phyloP scores from a whole-genome alignment of 1,140 invertebrate genomes.

The Agrilus planipennis region DNA sequence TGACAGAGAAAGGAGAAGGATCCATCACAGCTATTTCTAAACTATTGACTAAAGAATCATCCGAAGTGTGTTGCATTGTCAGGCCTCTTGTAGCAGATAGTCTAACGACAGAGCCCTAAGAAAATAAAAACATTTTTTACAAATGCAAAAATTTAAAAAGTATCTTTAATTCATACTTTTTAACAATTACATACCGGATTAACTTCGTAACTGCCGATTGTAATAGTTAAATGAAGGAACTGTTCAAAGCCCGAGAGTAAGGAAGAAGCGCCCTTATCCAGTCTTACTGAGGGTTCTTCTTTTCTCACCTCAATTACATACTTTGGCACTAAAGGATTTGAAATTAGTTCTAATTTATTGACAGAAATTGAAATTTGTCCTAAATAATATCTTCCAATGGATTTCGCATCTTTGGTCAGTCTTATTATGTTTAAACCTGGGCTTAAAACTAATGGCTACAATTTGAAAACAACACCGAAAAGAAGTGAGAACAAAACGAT shows the following conservation, averaged over 20 bases:
- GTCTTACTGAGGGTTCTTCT: slow-evolving; percentile 39
- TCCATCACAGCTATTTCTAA: slow-evolving; percentile 49
- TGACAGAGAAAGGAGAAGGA: slow-evolving; percentile 56
- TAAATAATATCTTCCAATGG: slow-evolving; percentile 46
- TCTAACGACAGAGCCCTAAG: slow-evolving; percentile 39
- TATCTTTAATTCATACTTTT: not conserved
- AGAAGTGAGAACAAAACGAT: no score
- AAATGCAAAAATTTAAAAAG: slow-evolving; percentile 1
- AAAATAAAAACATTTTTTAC: not conserved
- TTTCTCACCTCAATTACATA: slow-evolving; percentile 43
- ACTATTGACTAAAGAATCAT: slow-evolving; percentile 38
- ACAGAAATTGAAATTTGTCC: slow-evolving; percentile 47
- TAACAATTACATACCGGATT: slow-evolving; percentile 22
- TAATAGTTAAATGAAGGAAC: slow-evolving; percentile 51
- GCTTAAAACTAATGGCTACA: slow-evolving; percentile 37
- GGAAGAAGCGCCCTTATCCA: slow-evolving; percentile 38
- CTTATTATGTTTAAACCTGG: slow-evolving; percentile 63
- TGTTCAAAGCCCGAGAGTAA: slow-evolving; percentile 58
- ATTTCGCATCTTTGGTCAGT: slow-evolving; percentile 46
- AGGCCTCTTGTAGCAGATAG: slow-evolving; percentile 46
- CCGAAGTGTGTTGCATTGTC: slow-evolving; percentile 30
- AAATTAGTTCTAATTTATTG: slow-evolving; percentile 40
- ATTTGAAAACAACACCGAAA: no score
- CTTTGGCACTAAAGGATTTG: slow-evolving; percentile 34
- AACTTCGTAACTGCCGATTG: slow-evolving; percentile 47